Evolutionary conservation across 2,113 vertebrate genomes (phyloP), one percentile per base, ranked within the genome.

Genomic region (Panthera leo): DNA sequence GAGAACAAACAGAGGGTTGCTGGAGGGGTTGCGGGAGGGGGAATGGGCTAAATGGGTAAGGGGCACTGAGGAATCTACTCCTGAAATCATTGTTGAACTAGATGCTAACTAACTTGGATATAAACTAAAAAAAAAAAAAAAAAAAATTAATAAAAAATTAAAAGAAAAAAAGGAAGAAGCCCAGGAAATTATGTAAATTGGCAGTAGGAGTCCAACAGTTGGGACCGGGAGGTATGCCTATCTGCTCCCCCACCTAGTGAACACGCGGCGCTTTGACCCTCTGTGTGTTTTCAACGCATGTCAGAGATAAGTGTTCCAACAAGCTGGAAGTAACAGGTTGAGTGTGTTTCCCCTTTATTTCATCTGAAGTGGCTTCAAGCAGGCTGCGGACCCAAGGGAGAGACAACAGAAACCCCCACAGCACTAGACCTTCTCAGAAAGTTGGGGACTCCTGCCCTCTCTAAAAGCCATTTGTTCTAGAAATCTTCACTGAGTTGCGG

Each of bases 281-380:
- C 91, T 96, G 84, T 94, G 96, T 97, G 88, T 89, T 98, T 98
- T 96, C 96, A 98, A 95, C 84, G 65, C 7, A 2, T 65, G 86
- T 67, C 1, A 0, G 84, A 97, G 96, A 96, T 88, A 94, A 98
- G 95, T 88, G 29, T 82, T 94, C 89, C 96, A 97, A 67, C 92
- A 98, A 93, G 98, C 94, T 29, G 15, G 90, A 92, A 97, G 89
- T 97, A 98, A 96, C 94, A 97, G 97, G 97, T 97, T 96, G 97
- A 76, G 88, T 36, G 87, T 36, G 93, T 86, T 42, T 23, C 2
- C 29, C 14, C 11, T 19, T 48, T 15, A 42, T 10, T 80, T 82
- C 63, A 79, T 97, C 63, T 86, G 91, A 75, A 3, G 8, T 48
- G 61, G 86, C 83, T 83, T 98, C n/a, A 96, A 51, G 95, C 95